Evolutionary conservation across 53 echinoderm and acorn worm genomes (phyloP).

Genomic region (Antedon mediterranea): DNA sequence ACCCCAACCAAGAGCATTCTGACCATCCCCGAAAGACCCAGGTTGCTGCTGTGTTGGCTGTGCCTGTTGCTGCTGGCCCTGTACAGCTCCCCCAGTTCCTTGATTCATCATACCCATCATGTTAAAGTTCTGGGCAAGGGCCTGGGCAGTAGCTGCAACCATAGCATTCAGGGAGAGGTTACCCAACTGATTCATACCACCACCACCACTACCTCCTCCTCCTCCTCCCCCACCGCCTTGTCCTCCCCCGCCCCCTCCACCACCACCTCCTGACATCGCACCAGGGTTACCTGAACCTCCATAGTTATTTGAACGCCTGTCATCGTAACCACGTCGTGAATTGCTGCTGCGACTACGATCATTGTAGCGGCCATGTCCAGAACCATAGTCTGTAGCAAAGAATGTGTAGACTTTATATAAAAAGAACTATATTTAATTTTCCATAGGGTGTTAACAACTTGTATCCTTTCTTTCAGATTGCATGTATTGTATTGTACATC

Average conservation of each 20-base stretch:
- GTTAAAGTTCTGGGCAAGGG: background rate
- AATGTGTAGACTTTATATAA: no score
- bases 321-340: conserved; percentile 8
- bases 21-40: background rate
- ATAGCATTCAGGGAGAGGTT: background rate
- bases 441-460: no score
- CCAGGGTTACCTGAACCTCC: conserved; percentile 6
- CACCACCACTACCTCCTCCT: conserved; percentile 27
- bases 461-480: no score
- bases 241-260: conserved; percentile 5
- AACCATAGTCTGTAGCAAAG: background rate
- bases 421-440: no score
- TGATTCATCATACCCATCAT: background rate
- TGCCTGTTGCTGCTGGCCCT: background rate
- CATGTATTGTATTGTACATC: no score
- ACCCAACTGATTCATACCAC: background rate
- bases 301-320: conserved; percentile 2
- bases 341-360: conserved; percentile 2
- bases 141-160: background rate
- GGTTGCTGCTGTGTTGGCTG: background rate
- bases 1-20: background rate
- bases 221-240: conserved; percentile 22
- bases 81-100: background rate
- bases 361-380: background rate
- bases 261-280: conserved; percentile 16